phyloP scores from a whole-genome alignment of 1,140 invertebrate species.

The Drosophila neocordata region DNA sequence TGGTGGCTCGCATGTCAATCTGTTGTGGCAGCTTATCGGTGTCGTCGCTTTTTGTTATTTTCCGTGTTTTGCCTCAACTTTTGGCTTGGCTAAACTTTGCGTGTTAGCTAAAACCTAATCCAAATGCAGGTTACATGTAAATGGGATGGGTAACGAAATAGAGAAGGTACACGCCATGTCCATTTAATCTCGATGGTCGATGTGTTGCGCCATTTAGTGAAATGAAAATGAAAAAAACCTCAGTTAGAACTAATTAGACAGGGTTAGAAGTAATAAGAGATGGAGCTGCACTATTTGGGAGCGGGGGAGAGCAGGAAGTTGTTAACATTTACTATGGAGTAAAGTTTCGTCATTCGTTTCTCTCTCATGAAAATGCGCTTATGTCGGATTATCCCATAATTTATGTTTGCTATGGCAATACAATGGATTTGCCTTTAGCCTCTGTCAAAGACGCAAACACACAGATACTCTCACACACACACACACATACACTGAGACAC shows the following conservation, averaged over 20 bases:
- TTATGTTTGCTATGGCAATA: conserved; percentile 67
- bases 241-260: conserved; percentile 41
- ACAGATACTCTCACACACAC: conserved; percentile 10
- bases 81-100: conserved; percentile 60
- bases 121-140: conserved; percentile 16
- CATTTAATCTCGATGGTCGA: conserved; percentile 10
- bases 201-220: conserved; percentile 41
- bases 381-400: conserved; percentile 80
- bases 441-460: conserved; percentile 12
- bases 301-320: conserved; percentile 42
- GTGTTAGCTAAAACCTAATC: conserved; percentile 72
- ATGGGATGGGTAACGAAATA: not conserved
- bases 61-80: conserved; percentile 20
- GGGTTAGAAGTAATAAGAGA: not conserved
- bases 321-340: conserved; percentile 39
- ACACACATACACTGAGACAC: conserved; percentile 13
- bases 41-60: conserved; percentile 54
- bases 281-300: not conserved
- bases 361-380: conserved; percentile 78
- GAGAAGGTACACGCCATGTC: conserved; percentile 5
- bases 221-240: conserved; percentile 29
- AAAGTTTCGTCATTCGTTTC: conserved; percentile 19
- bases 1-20: conserved; percentile 45
- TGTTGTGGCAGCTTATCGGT: conserved; percentile 61
- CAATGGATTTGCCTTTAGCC: conserved; percentile 55